Evolutionary conservation across 2,113 vertebrate genomes (phyloP), one percentile per base, ranked within the genome.

Genomic region (Solea solea): DNA sequence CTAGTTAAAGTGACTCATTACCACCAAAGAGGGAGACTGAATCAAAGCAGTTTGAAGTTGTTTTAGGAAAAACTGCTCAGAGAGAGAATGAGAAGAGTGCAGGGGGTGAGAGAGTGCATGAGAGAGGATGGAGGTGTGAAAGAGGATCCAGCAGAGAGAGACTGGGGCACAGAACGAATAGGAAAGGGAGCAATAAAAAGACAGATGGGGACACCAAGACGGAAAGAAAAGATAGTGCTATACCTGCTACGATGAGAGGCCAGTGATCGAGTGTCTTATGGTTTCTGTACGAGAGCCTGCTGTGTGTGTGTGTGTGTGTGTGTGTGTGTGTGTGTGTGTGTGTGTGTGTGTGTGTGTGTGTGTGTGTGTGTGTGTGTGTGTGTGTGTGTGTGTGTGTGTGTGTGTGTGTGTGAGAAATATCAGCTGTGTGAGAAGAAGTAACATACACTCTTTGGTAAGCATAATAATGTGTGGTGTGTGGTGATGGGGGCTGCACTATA

Each of bases 1-100:
- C 21, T 21, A 21, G 21, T 21, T 21, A 21, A 21, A 21, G 21
- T 21, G 21, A 21, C 21, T 21, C 21, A 21, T 21, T 21, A 21
- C 21, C 21, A 21, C 21, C 21, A 21, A 21, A 42, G 41, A 42
- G 41, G 9, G 5, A 42, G 41, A 44, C 7, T 44, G 64, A 60
- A 74, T 67, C 60, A 74, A 71, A 68, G 56, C 69, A 86, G 34
- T 34, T 79, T 52, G 74, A 82, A 79, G 59, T 41, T 50, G 66
- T 60, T 82, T 76, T 40, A 72, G 80, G 78, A 74, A 80, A 76
- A 72, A 69, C 68, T 75, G 52, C 64, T 72, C 44, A 78, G 53
- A 78, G 14, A 56, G 55, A 55, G 25, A 52, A 62, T 49, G 42
- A 6, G 8, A 16, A 34, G 11, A 13, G 9, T 42, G 50, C 25